Evolutionary conservation across 2,888 invertebrate genomes (phyloP).

Genomic region (Hermodice carunculata): DNA sequence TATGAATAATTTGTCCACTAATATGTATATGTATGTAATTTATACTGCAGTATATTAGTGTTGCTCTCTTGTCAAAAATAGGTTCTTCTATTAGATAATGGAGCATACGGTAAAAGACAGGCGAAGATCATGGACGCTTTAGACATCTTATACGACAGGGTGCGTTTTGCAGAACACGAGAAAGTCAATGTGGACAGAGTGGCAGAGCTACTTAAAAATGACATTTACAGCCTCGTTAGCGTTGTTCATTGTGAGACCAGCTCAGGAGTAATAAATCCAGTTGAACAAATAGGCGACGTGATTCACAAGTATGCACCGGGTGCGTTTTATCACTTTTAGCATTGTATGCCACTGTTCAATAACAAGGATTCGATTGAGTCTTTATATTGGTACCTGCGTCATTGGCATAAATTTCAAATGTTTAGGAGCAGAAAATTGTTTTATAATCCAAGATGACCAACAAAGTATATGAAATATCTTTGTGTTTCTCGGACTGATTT

Average conservation of each 20-base stretch:
- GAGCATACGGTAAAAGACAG: conserved; percentile 71
- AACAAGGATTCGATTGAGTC: too few species aligned
- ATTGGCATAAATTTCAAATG: too few species aligned
- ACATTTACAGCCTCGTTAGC: conserved; percentile 67
- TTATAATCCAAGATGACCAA: too few species aligned
- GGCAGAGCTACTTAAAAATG: conserved; percentile 49
- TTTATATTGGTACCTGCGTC: too few species aligned
- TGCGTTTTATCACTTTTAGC: too few species aligned
- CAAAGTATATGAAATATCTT: too few species aligned
- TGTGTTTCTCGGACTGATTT: too few species aligned
- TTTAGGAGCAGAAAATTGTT: too few species aligned
- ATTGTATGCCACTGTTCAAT: too few species aligned
- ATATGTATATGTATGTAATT: too few species aligned
- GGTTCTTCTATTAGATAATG: conserved; percentile 70
- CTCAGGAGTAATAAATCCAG: conserved; percentile 71
- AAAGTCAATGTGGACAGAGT: conserved; percentile 54
- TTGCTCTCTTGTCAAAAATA: conserved; percentile 43
- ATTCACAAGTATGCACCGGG: conserved; percentile 61
- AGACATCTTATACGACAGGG: conserved; percentile 57
- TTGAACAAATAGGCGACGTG: conserved; percentile 66
- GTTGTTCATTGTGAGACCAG: conserved; percentile 72
- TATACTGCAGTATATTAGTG: too few species aligned
- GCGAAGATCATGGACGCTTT: conserved; percentile 67
- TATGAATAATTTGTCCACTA: too few species aligned
- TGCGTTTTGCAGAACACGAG: conserved; percentile 66